Base-by-base conservation (phyloP, 1,140 invertebrate species). In the Euura lappo region DNA sequence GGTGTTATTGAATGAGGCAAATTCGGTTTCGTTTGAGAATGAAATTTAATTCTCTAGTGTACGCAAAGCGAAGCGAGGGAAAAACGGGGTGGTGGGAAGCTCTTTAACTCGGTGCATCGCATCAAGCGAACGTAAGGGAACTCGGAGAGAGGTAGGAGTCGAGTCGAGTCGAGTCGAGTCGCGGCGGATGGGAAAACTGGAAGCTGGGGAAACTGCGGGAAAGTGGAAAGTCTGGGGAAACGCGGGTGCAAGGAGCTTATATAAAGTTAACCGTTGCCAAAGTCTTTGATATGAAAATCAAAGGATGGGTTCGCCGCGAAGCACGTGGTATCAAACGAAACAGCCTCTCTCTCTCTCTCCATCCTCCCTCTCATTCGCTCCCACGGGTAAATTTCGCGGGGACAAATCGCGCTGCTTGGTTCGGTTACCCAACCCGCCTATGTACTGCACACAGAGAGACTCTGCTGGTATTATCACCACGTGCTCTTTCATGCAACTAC, bases 281-380 rank as follows among this genome's bases (percentile, higher is more conserved):
- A 71, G 68, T 78, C 72, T 69, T 74, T 74, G 69, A 74, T 71
- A 71, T 71, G 60, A 65, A 74, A 74, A 74, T 74, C 60, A 74
- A 74, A 71, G 44, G 65, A 68, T n/a, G 73, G 7, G 66, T 42
- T 47, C 11, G 45, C 68, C 45, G 68, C n/a, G 10, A 43, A 42
- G 44, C 73, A 74, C 73, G 73, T 74, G 73, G 73, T 74, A 74
- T 74, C 69, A 71, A 74, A 74, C 69, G 73, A 45, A 45, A 13
- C 28, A 46, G 44, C 42, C 45, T 69, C 73, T 67, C 69, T 69
- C 70, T n/a, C 4, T 68, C 3, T 68, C 8, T 8, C 66, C 4
- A 11, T 4, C 8, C 66, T 68, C 8, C 7, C 5, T 68, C 42
- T 28, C 28, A 28, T 28, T 28, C 28, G 1, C 8, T 0, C 3